These are phyloP conservation scores for Epizoanthus scotinus DNA, from an alignment of 92 coral and sea anemone species.

Conservation along the genomic window DNA sequence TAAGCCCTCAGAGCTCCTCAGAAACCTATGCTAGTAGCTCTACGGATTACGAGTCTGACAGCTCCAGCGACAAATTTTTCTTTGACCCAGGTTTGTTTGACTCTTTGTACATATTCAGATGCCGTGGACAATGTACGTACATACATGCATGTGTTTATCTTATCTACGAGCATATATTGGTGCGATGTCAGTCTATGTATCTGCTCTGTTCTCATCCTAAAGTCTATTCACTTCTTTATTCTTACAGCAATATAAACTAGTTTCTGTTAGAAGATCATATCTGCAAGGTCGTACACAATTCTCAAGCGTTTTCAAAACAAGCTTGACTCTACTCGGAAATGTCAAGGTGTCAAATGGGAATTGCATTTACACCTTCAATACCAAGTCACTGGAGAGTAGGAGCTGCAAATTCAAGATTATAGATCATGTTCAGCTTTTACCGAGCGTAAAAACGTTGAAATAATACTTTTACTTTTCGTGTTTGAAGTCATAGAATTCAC, in stretches of 20 bases:
- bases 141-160: no score
- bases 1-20: slow-evolving; percentile 48
- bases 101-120: no score
- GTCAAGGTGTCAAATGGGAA: slow-evolving; percentile 32
- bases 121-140: no score
- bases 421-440: not conserved
- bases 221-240: not conserved
- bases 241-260: not conserved
- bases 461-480: not conserved
- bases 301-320: not conserved
- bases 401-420: no score
- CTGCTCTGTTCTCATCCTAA: no score
- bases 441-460: not conserved
- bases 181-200: no score
- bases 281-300: not conserved
- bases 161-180: no score
- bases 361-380: slow-evolving; percentile 20
- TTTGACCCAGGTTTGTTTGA: slow-evolving; percentile 77
- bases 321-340: slow-evolving; percentile 22
- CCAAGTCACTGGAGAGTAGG: not conserved
- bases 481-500: not conserved
- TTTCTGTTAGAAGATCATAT: not conserved
- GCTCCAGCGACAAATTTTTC: slow-evolving; percentile 79
- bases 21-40: slow-evolving; percentile 54
- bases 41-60: slow-evolving; percentile 67